phyloP scores from a whole-genome alignment of 1,140 invertebrate genomes.

The Neotoxoptera formosana region DNA sequence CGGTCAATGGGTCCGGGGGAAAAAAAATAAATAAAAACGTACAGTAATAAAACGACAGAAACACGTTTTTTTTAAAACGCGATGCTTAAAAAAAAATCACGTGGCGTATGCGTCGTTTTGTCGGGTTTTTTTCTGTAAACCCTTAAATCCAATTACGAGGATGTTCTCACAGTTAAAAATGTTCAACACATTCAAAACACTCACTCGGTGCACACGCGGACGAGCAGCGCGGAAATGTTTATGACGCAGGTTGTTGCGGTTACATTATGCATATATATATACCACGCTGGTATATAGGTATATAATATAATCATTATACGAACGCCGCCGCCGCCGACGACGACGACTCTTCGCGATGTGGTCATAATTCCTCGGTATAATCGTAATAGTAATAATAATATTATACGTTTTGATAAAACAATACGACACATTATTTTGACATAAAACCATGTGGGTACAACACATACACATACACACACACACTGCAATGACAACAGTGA shows the following conservation, averaged over 20 bases:
- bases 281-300: neutral
- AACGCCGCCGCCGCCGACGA: neutral
- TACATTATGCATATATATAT: neutral
- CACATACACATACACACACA: neutral
- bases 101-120: neutral
- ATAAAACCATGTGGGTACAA: neutral
- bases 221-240: neutral
- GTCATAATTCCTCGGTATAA: slow-evolving; percentile 21
- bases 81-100: slow-evolving; percentile 26
- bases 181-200: slow-evolving; percentile 29
- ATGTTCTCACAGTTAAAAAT: slow-evolving; percentile 39
- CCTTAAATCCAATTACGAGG: slow-evolving; percentile 47
- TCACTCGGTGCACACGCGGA: neutral
- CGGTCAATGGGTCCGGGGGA: slow-evolving; percentile 2
- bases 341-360: neutral
- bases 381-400: no score
- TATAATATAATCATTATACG: neutral
- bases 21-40: neutral
- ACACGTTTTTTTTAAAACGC: slow-evolving; percentile 31
- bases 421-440: slow-evolving; percentile 40
- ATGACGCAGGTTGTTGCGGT: neutral
- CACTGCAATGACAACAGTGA: neutral
- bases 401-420: slow-evolving; percentile 5
- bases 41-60: slow-evolving; percentile 21
- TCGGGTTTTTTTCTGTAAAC: neutral